Conservation (phyloP, 2,797 vertebrate genomes). For the Siniperca undulata region DNA sequence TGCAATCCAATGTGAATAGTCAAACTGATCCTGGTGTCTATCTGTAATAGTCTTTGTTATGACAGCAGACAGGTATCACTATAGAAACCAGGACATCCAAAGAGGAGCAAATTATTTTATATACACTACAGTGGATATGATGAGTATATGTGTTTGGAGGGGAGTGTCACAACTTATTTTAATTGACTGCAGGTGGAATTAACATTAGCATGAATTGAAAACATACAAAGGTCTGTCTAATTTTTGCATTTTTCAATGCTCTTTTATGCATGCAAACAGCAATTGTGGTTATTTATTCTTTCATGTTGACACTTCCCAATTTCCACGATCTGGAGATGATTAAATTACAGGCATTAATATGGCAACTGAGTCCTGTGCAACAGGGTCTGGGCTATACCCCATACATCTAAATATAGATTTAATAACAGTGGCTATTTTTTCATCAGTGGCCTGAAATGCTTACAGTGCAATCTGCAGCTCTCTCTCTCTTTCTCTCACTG, state of each 20-base stretch:
- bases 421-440: conserved; percentile 78
- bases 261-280: conserved; percentile 52
- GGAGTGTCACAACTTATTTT: conserved; percentile 43
- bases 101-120: background rate
- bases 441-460: conserved; percentile 79
- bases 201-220: conserved; percentile 63
- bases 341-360: conserved; percentile 82
- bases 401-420: conserved; percentile 86
- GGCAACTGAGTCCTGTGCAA: conserved; percentile 71
- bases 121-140: background rate
- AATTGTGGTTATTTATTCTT: conserved; percentile 64
- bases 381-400: conserved; percentile 56
- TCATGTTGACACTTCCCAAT: conserved; percentile 79
- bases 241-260: conserved; percentile 55
- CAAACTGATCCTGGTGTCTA: background rate
- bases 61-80: background rate
- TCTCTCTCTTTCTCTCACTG: conserved; percentile 31
- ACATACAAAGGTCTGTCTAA: conserved; percentile 57
- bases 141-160: background rate
- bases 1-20: background rate
- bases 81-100: background rate
- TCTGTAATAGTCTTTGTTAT: background rate
- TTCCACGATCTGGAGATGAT: conserved; percentile 76
- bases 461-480: conserved; percentile 76
- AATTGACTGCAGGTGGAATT: conserved; percentile 64